Percentiles rank a stretch among this genome's conserved stretches.
Evolutionary conservation across 2,797 vertebrate genomes (phyloP).

Genomic region (Chelon labrosus): DNA sequence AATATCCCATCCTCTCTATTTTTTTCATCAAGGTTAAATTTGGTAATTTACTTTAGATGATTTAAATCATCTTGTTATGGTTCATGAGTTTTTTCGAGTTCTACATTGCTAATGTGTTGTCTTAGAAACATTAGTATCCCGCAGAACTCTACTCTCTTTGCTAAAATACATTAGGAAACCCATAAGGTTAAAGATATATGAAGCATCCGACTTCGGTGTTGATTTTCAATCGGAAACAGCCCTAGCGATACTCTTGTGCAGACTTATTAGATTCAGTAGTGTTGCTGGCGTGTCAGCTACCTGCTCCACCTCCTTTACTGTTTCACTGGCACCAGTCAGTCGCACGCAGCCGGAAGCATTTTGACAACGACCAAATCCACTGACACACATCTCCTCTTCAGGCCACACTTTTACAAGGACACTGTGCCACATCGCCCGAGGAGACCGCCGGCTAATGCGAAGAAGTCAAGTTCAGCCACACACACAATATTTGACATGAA

Average conservation of each 20-base stretch:
- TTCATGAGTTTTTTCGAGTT: too few relatives aligned
- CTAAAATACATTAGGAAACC: background rate
- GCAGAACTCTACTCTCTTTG: background rate
- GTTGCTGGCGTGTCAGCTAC: background rate
- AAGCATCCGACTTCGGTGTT: background rate
- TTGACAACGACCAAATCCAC: conserved; percentile 56
- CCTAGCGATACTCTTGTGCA: background rate
- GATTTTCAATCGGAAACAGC: background rate
- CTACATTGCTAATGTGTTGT: too few relatives aligned
- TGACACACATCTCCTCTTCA: conserved; percentile 31
- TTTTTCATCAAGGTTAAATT: background rate
- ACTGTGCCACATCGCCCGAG: conserved; percentile 25
- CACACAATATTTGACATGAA: conserved; percentile 43
- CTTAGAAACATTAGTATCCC: too few relatives aligned
- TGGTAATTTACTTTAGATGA: background rate
- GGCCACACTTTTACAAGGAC: conserved; percentile 50
- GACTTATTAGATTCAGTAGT: background rate
- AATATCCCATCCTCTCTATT: background rate
- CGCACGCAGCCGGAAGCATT: conserved; percentile 39
- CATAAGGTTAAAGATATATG: too few relatives aligned
- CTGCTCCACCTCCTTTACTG: background rate
- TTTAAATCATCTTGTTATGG: too few relatives aligned
- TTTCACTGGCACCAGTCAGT: conserved; percentile 49
- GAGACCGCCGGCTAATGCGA: conserved; percentile 56
- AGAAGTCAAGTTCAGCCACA: conserved; percentile 54